Conservation (phyloP, 2,113 vertebrate genomes). For the Gulo gulo region DNA sequence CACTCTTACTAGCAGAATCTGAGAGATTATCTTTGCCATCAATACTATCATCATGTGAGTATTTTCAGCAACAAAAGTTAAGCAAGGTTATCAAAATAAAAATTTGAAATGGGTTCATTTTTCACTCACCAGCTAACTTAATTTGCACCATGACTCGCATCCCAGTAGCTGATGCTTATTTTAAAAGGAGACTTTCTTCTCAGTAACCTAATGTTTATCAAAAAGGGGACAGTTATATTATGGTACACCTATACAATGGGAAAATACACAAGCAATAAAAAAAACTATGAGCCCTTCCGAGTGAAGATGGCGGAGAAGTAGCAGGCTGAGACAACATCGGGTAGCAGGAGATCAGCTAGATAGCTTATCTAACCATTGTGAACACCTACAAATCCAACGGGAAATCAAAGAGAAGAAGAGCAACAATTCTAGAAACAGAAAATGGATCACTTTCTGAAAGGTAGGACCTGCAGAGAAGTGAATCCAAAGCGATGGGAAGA, state of each 20-base stretch:
- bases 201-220: neutral
- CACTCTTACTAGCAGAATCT: neutral
- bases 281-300: neutral
- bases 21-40: neutral
- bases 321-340: too few species aligned
- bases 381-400: too few species aligned
- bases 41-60: neutral
- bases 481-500: too few species aligned
- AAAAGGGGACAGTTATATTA: neutral
- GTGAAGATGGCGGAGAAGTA: too few species aligned
- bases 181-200: neutral
- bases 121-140: neutral
- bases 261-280: neutral
- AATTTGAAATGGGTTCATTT: neutral
- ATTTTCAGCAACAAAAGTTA: slow-evolving; percentile 36
- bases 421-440: too few species aligned
- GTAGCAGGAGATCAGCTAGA: too few species aligned
- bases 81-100: neutral
- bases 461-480: too few species aligned
- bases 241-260: neutral
- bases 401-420: too few species aligned
- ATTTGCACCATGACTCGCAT: neutral
- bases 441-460: too few species aligned
- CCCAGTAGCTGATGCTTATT: neutral
- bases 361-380: too few species aligned